Evolutionary conservation across 1,140 invertebrate species (phyloP).

Genomic region (Branchinecta lindahli): DNA sequence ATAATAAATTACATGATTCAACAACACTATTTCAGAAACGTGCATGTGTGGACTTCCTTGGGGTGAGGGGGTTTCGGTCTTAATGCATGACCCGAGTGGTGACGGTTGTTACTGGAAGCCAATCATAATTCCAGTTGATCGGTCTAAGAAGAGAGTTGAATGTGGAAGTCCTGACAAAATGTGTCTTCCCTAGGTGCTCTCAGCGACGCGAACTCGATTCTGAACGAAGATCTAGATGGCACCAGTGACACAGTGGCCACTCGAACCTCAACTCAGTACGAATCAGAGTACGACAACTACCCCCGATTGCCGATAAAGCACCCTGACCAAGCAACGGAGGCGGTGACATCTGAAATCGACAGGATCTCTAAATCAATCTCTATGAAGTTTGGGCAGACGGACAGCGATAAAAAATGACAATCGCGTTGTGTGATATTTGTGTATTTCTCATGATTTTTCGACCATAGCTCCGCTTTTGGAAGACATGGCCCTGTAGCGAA

Average conservation of each 20-base stretch:
- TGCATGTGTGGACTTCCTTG: too few relatives aligned
- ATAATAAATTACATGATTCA: slow-evolving; percentile 10
- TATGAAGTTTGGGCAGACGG: neutral
- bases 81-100: too few relatives aligned
- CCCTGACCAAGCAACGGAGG: neutral
- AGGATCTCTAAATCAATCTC: neutral
- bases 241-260: slow-evolving; percentile 42
- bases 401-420: neutral
- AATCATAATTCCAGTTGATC: too few relatives aligned
- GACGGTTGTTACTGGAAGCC: too few relatives aligned
- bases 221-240: slow-evolving; percentile 42
- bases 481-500: too few relatives aligned
- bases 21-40: too few relatives aligned
- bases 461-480: too few relatives aligned
- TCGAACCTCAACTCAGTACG: slow-evolving; percentile 61
- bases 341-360: neutral
- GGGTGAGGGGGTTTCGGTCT: too few relatives aligned
- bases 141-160: too few relatives aligned
- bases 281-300: slow-evolving; percentile 58
- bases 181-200: slow-evolving; percentile 40
- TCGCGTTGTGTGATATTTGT: too few relatives aligned
- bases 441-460: too few relatives aligned
- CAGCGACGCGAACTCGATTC: slow-evolving; percentile 69
- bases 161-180: neutral
- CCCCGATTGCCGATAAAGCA: neutral